Percentiles rank a stretch among this genome's conserved stretches.
phyloP scores from a whole-genome alignment of 2,113 vertebrate species.

The Apteryx mantelli region DNA sequence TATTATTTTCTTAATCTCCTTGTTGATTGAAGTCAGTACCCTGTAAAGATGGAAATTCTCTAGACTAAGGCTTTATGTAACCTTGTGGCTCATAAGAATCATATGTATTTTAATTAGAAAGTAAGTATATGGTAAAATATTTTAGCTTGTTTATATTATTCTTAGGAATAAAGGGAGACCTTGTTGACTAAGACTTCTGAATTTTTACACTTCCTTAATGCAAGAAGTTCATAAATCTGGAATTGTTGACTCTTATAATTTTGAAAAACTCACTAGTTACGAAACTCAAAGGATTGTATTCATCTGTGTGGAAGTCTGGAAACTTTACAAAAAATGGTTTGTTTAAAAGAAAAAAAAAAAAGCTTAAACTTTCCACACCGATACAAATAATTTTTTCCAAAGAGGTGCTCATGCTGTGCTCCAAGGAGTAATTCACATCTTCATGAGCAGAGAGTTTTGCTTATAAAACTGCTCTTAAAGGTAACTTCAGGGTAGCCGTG shows the following conservation, averaged over 20 bases:
- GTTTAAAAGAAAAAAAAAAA: neutral
- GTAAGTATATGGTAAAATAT: neutral
- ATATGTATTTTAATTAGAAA: neutral
- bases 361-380: neutral
- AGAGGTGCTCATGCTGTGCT: neutral
- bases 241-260: neutral
- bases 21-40: neutral
- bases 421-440: neutral
- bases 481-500: neutral
- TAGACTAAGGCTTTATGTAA: neutral
- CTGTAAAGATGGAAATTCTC: neutral
- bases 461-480: neutral
- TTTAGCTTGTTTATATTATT: neutral
- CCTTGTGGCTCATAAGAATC: neutral
- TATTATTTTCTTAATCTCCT: neutral
- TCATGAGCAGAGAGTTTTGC: neutral
- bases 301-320: neutral
- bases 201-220: neutral
- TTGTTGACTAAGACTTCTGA: neutral
- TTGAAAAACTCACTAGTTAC: neutral
- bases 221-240: neutral
- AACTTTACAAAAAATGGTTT: neutral
- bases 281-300: neutral
- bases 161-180: neutral
- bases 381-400: neutral